phyloP scores from a whole-genome alignment of 2,888 invertebrate genomes.

The Gymnocheta viridis region DNA sequence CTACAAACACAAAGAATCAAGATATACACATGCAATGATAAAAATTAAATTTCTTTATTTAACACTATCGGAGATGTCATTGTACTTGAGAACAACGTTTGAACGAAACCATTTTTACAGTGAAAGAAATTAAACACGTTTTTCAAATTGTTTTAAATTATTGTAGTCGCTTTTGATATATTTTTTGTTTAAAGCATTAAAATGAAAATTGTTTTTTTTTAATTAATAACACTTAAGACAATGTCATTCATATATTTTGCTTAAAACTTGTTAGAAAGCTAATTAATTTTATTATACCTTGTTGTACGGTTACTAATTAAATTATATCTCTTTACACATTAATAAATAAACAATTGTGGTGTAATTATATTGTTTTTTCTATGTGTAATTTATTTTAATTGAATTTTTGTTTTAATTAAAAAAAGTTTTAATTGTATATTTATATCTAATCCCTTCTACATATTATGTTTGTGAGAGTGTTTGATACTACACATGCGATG shows the following conservation, averaged over 20 bases:
- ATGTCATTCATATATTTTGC: background rate
- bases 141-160: too few relatives aligned
- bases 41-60: constrained; percentile 16
- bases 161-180: too few relatives aligned
- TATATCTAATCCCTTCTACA: background rate
- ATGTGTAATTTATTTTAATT: background rate
- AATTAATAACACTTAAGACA: background rate
- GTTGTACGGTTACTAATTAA: background rate
- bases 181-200: background rate
- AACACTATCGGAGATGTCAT: constrained; percentile 18
- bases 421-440: background rate
- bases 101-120: background rate
- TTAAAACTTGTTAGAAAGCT: background rate
- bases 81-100: background rate
- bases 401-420: background rate
- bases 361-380: background rate
- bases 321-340: background rate
- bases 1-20: background rate
- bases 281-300: background rate
- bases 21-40: background rate
- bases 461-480: background rate
- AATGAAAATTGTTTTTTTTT: background rate
- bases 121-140: too few relatives aligned
- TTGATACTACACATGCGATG: background rate
- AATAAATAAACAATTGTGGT: background rate